These are phyloP conservation scores for Drosophila buzzatii DNA, from an alignment of 2,888 invertebrate genomes.

Conservation along the genomic window DNA sequence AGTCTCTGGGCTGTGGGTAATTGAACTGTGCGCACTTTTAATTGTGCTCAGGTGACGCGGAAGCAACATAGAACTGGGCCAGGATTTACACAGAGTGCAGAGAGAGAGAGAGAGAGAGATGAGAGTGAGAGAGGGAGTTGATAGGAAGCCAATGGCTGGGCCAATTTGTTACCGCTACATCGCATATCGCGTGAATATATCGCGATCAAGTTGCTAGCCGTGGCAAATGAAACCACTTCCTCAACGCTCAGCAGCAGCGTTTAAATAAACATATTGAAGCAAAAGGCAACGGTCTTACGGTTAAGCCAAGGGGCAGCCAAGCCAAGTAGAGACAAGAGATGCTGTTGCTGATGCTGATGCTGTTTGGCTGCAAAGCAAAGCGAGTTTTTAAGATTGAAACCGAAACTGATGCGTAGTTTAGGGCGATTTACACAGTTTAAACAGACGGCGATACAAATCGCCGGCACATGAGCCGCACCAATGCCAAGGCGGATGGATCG, in stretches of 20 bases:
- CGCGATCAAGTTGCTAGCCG: constrained; percentile 70
- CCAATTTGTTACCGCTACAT: constrained; percentile 77
- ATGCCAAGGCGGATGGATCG: constrained; percentile 32
- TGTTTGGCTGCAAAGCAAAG: constrained; percentile 11
- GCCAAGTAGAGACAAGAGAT: background rate
- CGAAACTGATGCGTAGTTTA: constrained; percentile 83
- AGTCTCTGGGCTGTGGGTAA: constrained; percentile 43
- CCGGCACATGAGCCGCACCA: constrained; percentile 55
- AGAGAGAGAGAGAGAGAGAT: background rate
- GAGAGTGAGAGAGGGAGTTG: background rate
- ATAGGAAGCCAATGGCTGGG: constrained; percentile 46
- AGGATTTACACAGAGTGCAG: constrained; percentile 49
- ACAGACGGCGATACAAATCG: constrained; percentile 79
- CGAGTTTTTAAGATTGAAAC: constrained; percentile 76
- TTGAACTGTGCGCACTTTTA: constrained; percentile 76
- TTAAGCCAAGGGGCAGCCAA: no score
- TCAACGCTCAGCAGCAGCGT: constrained; percentile 62
- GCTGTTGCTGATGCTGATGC: background rate
- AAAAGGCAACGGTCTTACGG: constrained; percentile 13
- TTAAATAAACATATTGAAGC: constrained; percentile 59
- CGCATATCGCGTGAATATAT: constrained; percentile 67
- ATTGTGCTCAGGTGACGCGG: constrained; percentile 69
- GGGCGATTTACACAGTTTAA: constrained; percentile 83
- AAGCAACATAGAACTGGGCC: constrained; percentile 72
- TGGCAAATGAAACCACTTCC: constrained; percentile 76